phyloP scores from a whole-genome alignment of 1,140 invertebrate species.

The Brachionus rotundiformis region DNA sequence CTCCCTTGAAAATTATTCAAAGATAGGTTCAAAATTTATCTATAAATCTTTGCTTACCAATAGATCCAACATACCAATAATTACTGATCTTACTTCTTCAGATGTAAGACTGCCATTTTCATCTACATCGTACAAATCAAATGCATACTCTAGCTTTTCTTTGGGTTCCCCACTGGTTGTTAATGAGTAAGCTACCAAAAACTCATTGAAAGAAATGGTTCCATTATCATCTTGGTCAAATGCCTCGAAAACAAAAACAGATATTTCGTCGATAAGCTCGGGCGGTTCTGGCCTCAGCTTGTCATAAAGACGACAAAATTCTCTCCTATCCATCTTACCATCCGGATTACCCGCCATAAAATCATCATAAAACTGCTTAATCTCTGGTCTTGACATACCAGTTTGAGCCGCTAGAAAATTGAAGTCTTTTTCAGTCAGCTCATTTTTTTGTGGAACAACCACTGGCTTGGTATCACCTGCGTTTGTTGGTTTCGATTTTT shows the following conservation, averaged over 20 bases:
- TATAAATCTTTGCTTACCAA: neutral
- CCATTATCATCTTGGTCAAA: constrained; percentile 50
- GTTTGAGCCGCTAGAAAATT: constrained; percentile 25
- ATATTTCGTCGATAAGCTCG: constrained; percentile 35
- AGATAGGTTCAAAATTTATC: neutral
- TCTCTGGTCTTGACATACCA: constrained; percentile 14
- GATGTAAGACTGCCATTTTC: neutral
- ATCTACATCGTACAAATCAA: constrained; percentile 44
- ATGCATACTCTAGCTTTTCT: constrained; percentile 36
- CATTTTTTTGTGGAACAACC: neutral
- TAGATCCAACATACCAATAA: constrained; percentile 40
- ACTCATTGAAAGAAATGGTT: neutral
- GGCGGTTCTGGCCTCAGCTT: constrained; percentile 20
- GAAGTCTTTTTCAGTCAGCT: neutral
- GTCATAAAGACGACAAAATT: constrained; percentile 12
- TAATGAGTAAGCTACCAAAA: constrained; percentile 19
- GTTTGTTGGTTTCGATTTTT: constrained; percentile 46
- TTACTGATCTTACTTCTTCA: constrained; percentile 15
- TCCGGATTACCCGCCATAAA: constrained; percentile 6
- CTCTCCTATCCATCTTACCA: constrained; percentile 6
- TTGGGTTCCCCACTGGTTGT: constrained; percentile 34
- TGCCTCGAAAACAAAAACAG: constrained; percentile 29
- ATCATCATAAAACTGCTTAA: neutral
- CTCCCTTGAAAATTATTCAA: neutral
- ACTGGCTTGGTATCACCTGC: constrained; percentile 12